phyloP scores from a whole-genome alignment of 2,888 invertebrate genomes.

The Autographa pulchrina region DNA sequence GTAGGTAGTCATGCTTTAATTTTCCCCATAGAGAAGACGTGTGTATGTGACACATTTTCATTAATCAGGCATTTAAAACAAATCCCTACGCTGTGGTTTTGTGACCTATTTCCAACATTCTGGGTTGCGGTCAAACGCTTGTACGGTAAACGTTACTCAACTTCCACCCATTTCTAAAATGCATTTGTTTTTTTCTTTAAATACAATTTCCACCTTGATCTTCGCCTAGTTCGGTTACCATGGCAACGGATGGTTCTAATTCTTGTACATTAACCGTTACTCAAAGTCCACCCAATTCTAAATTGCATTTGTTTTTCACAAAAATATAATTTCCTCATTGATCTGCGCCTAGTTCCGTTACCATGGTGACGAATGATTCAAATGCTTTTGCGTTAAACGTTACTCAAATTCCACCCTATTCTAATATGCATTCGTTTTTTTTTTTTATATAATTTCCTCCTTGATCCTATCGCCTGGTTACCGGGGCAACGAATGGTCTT shows the following conservation, averaged over 20 bases:
- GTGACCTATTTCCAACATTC: not conserved
- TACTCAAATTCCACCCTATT: too few relatives aligned
- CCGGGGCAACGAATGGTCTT: not conserved
- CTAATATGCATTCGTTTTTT: not conserved
- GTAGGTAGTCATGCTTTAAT: too few relatives aligned
- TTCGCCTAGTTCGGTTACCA: not conserved
- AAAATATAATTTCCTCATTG: too few relatives aligned
- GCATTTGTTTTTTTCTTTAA: not conserved
- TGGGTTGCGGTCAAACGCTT: not conserved
- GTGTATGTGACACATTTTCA: not conserved
- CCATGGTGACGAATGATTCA: not conserved
- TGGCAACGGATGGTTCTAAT: not conserved
- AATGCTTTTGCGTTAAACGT: too few relatives aligned
- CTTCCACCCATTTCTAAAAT: not conserved
- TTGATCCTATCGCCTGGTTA: not conserved
- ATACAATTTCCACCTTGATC: too few relatives aligned
- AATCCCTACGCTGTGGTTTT: not conserved
- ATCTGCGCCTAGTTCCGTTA: not conserved
- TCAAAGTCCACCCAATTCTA: too few relatives aligned
- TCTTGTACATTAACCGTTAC: too few relatives aligned
- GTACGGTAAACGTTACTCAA: not conserved
- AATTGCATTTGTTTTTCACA: not conserved
- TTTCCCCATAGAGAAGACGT: not conserved
- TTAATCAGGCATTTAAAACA: not conserved
- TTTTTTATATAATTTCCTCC: too few relatives aligned